These are phyloP conservation scores for Pandemis cinnamomeana DNA, from an alignment of 2,888 invertebrate species.

Conservation along the genomic window DNA sequence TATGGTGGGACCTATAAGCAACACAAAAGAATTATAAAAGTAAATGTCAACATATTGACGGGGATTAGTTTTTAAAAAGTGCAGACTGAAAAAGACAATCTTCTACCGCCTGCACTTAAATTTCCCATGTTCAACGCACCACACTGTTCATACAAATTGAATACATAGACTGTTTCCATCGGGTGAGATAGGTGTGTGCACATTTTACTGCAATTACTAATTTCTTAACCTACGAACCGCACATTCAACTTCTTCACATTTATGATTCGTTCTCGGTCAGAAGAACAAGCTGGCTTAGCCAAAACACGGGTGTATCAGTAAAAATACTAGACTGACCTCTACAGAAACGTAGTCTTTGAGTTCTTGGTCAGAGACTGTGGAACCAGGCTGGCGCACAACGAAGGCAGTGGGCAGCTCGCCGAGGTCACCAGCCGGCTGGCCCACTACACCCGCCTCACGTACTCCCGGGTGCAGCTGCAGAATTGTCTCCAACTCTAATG, in stretches of 20 bases:
- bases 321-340: slow-evolving; percentile 52
- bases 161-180: no score
- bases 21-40: slow-evolving; percentile 26
- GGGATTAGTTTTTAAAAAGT: no score
- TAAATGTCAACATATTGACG: not conserved
- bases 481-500: slow-evolving; percentile 92
- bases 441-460: slow-evolving; percentile 91
- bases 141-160: no score
- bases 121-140: no score
- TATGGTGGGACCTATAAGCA: slow-evolving; percentile 77
- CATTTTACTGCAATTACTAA: not conserved
- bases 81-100: no score
- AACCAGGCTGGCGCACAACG: slow-evolving; percentile 85
- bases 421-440: slow-evolving; percentile 86
- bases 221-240: not conserved
- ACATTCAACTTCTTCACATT: no score
- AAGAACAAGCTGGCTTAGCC: not conserved
- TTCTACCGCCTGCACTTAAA: no score
- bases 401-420: slow-evolving; percentile 91
- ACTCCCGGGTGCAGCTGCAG: slow-evolving; percentile 88
- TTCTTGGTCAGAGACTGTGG: slow-evolving; percentile 81
- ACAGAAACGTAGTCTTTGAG: slow-evolving; percentile 81
- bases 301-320: not conserved
- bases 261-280: not conserved
- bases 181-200: no score